Evolutionary conservation across 2,113 vertebrate species (phyloP).

Genomic region (Thermophis baileyi): DNA sequence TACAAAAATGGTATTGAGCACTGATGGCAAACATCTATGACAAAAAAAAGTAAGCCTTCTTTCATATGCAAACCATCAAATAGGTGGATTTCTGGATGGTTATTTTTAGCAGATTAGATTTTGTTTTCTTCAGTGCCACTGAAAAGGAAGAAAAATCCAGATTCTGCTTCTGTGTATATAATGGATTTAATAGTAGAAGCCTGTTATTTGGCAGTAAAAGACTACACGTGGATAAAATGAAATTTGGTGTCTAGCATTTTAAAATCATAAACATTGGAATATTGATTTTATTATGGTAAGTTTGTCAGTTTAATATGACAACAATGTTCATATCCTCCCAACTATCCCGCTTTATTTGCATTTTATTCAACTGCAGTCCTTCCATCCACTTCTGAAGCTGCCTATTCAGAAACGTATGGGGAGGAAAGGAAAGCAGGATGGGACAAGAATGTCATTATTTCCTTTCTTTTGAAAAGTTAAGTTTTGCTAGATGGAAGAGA

Average conservation of each 20-base stretch:
- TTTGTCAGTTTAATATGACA: conserved; percentile 48
- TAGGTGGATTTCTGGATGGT: conserved; percentile 46
- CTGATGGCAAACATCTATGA: neutral
- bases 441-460: conserved; percentile 49
- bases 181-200: conserved; percentile 62
- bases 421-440: neutral
- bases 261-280: conserved; percentile 63
- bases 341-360: conserved; percentile 52
- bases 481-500: conserved; percentile 37
- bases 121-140: neutral
- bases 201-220: conserved; percentile 59
- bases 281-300: conserved; percentile 43
- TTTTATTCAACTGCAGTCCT: conserved; percentile 61
- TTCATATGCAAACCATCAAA: conserved; percentile 29
- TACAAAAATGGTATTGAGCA: neutral
- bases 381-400: conserved; percentile 53
- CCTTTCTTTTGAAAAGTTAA: conserved; percentile 55
- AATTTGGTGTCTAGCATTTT: conserved; percentile 58
- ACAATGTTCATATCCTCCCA: conserved; percentile 34
- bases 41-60: neutral
- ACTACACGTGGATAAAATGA: conserved; percentile 33
- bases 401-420: neutral
- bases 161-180: conserved; percentile 50
- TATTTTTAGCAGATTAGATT: conserved; percentile 49
- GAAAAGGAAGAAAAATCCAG: conserved; percentile 16